Evolutionary conservation across 2,797 vertebrate species (phyloP).

Genomic region (Phyllotis vaccarum): DNA sequence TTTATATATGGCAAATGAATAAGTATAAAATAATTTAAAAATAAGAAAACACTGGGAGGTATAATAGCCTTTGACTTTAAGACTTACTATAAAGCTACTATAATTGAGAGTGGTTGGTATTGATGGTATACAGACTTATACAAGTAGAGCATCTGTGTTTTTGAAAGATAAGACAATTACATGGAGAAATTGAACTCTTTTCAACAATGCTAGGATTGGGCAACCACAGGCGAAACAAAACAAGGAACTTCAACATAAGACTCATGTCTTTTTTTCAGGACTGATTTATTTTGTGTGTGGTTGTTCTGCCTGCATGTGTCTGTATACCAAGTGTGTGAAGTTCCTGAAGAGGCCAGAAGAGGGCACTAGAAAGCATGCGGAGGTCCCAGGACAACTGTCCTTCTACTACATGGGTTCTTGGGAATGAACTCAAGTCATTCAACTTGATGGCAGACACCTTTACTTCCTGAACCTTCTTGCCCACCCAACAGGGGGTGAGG

Average conservation of each 20-base stretch:
- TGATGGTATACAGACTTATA: neutral
- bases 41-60: constrained; percentile 21
- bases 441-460: neutral
- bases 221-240: neutral
- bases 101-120: neutral
- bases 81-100: constrained; percentile 7
- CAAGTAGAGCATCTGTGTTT: neutral
- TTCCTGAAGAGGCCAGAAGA: neutral
- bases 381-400: neutral
- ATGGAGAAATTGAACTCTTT: neutral
- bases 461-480: neutral
- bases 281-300: too few species aligned
- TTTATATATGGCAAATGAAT: constrained; percentile 39
- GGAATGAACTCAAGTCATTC: neutral
- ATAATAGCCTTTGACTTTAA: constrained; percentile 46
- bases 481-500: neutral
- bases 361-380: neutral
- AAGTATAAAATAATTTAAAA: constrained; percentile 44
- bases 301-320: neutral
- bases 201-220: neutral
- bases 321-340: neutral
- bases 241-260: neutral
- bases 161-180: constrained; percentile 19
- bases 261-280: neutral
- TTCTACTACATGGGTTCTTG: neutral